Base-by-base conservation (phyloP, 2,888 invertebrate genomes). In the Anodontia alba region DNA sequence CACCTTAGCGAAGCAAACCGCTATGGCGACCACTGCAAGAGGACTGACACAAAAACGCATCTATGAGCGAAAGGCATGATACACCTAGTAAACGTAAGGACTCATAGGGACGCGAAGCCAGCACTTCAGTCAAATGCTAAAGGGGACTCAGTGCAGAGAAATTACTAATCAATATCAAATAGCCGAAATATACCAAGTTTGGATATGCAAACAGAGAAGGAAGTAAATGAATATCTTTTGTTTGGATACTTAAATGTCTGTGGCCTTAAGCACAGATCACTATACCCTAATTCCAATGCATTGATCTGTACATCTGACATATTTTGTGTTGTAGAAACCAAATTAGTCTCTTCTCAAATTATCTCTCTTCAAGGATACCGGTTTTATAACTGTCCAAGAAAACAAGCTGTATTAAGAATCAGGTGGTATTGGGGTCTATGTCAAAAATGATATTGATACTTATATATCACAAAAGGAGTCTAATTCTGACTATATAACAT, bases 301-400 rank as follows among this genome's bases (percentile, higher is more conserved):
- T 8, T 57, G 57, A 26, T 57, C 20, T 26, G 3, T 7, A 23
- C 23, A 29, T 57, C 23, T 57, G 57, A 57, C 17, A 57, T 57
- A 57, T 57, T 57, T 26, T 57, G 23, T 26, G 29, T 29, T 2
- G 57, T 57, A 7, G 57, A 57, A 26, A 57, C 57, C 17, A 57
- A 57, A 57, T 26, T 57, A 26, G 57, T 26, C 17, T 3, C 8
- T 1, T 5, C 7, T 57, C 26, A 57, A 7, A 57, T 57, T 57
- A 57, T 57, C 20, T 57, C 57, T 20, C 57, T 57, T 29, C 57
- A 57, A 57, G 57, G 57, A 7, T 57, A 57, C 29, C 26, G 29
- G 3, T 57, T 57, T 57, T 26, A 26, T 26, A 57, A 57, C 17
- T 17, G 20, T 26, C 57, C 57, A 17, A 23, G 57, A 29, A 57